Conservation (phyloP, 2,797 vertebrate genomes). For the Megalops cyprinoides region DNA sequence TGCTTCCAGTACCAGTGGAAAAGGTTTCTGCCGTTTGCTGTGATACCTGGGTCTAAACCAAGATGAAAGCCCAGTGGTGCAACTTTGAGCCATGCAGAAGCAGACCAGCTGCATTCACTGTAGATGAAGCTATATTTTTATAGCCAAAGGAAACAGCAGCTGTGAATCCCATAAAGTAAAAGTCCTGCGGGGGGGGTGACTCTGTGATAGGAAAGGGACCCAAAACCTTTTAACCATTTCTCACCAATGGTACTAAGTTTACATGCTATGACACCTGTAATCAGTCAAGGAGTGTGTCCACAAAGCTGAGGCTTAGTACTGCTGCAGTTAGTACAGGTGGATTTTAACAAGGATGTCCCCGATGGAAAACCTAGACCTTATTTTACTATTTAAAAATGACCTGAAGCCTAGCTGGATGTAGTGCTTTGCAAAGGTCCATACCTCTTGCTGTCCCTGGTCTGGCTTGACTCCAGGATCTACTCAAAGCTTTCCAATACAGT, state of each 20-base stretch:
- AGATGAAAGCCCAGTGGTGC: neutral
- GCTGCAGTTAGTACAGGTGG: neutral
- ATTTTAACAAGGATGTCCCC: neutral
- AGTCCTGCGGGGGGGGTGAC: neutral
- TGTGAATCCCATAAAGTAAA: no score
- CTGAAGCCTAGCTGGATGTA: neutral
- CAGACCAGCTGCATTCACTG: neutral
- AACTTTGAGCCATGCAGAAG: neutral
- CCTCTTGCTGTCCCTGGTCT: neutral
- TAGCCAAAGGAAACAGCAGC: neutral
- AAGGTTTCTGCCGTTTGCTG: neutral
- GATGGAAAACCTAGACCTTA: neutral
- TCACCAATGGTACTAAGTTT: no score
- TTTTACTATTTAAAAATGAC: neutral
- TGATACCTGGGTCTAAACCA: neutral
- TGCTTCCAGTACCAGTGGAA: neutral
- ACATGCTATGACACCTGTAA: no score
- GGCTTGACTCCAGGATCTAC: neutral
- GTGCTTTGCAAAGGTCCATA: neutral
- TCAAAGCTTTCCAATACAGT: neutral
- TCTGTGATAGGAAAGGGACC: no score
- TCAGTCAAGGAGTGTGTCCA: no score
- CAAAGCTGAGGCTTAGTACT: neutral
- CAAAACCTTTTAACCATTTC: no score
- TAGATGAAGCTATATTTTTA: neutral